Evolutionary conservation across 2,797 vertebrate genomes (phyloP).

Genomic region (Lepilemur septentrionalis): DNA sequence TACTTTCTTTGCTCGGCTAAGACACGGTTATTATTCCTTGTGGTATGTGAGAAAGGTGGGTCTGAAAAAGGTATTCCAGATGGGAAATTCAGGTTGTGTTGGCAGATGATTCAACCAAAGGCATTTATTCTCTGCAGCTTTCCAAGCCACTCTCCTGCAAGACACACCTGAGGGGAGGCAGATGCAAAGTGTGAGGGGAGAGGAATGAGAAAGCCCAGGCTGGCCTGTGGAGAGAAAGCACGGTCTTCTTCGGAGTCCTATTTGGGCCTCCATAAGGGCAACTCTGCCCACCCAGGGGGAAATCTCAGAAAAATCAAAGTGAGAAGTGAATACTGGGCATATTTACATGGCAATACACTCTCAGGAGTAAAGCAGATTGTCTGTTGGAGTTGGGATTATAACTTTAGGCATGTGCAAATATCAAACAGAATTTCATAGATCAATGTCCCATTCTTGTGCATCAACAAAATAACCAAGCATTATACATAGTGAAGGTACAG

Average conservation of each 20-base stretch:
- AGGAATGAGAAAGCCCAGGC: not conserved
- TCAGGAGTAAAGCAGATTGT: not conserved
- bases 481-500: not conserved
- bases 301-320: not conserved
- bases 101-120: conserved; percentile 1
- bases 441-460: not conserved
- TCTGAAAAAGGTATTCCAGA: conserved; percentile 6
- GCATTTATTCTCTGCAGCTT: not conserved
- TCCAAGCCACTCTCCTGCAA: not conserved
- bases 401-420: not conserved
- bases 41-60: not conserved
- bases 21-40: not conserved
- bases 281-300: not conserved
- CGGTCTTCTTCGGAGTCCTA: not conserved
- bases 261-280: not conserved
- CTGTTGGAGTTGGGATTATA: not conserved
- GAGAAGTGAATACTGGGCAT: not conserved
- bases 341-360: not conserved
- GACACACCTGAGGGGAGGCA: not conserved
- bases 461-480: not conserved
- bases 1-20: not conserved
- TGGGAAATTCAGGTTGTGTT: not conserved
- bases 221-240: not conserved
- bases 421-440: not conserved
- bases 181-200: not conserved